Base-by-base conservation (phyloP, 2,113 vertebrate species). In the Neopipo cinnamomea region DNA sequence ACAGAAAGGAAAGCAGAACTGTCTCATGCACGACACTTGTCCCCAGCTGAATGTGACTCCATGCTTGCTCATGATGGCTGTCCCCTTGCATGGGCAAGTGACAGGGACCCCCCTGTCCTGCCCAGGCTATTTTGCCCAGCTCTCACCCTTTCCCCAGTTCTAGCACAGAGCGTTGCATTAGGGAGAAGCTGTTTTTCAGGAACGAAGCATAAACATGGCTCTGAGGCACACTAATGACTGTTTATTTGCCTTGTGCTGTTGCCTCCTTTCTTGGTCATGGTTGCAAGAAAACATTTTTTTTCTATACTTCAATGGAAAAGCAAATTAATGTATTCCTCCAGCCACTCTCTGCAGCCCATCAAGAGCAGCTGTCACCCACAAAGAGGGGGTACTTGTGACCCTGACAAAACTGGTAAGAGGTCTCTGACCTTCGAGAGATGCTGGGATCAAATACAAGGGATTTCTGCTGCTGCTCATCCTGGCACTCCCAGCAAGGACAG, bases 231-330 rank as follows among this genome's bases (percentile, higher is more conserved):
- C 79, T 84, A 9, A 13, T 24, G 37, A 91, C 46, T 96, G 86
- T 95, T 96, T 95, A 94, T 94, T 93, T 96, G 74, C 86, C 59
- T 75, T 66, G 6, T 24, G 71, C 85, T 89, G 16, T 50, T 81
- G 62, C 41, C 63, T 88, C 91, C 91, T 93, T 91, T 92, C 80
- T 94, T 93, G 81, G 93, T 93, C 78, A 91, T 90, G 39, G 49
- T 37, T 59, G 25, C 11, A 84, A 84, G 67, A 81, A 83, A 82
- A 67, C 12, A 1, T 27, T 14, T 15, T 56, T 15, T 44, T 62
- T n/a, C 8, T 4, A 16, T 81, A 50, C 55, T 85, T 86, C 33
- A 90, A 28, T 44, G 46, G 75, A 67, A 91, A 95, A 89, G 55
- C 31, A 94, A 85, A 91, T 79, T 9, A 81, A 94, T 71, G 84